These are phyloP conservation scores for Clarias fuscus DNA, from an alignment of 2,797 vertebrate genomes.

Conservation along the genomic window DNA sequence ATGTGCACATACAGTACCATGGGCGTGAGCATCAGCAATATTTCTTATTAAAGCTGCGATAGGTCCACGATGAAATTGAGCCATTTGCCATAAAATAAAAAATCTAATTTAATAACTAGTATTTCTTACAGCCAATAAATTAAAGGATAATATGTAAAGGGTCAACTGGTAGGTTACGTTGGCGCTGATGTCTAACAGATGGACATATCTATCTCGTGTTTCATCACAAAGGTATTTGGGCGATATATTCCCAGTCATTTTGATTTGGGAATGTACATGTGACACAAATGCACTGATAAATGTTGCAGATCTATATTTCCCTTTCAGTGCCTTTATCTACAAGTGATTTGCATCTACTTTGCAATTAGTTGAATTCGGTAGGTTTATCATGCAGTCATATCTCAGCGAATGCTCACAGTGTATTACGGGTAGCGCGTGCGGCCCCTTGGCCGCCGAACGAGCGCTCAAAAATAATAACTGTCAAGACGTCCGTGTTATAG, in stretches of 20 bases:
- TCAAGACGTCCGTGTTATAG: not conserved
- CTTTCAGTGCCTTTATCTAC: not conserved
- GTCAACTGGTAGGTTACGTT: not conserved
- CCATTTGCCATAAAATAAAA: not conserved
- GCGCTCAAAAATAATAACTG: not conserved
- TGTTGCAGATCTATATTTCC: not conserved
- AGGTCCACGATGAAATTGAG: not conserved
- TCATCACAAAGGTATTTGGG: not conserved
- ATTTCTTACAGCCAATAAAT: not conserved
- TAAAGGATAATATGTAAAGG: no score
- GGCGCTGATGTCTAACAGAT: not conserved
- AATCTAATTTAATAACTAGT: not conserved
- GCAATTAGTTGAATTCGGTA: not conserved
- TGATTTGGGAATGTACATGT: not conserved
- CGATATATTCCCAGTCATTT: not conserved
- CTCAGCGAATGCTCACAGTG: not conserved
- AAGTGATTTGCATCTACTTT: slow-evolving; percentile 1
- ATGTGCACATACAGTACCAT: not conserved
- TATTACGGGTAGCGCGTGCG: not conserved
- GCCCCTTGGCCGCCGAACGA: not conserved
- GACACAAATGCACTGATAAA: not conserved
- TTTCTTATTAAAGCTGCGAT: not conserved
- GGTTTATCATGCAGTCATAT: not conserved
- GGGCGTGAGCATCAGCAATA: slow-evolving; percentile 1
- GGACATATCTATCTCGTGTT: not conserved